These are phyloP conservation scores for Callospermophilus lateralis DNA, from an alignment of 2,113 vertebrate genomes.

Conservation along the genomic window DNA sequence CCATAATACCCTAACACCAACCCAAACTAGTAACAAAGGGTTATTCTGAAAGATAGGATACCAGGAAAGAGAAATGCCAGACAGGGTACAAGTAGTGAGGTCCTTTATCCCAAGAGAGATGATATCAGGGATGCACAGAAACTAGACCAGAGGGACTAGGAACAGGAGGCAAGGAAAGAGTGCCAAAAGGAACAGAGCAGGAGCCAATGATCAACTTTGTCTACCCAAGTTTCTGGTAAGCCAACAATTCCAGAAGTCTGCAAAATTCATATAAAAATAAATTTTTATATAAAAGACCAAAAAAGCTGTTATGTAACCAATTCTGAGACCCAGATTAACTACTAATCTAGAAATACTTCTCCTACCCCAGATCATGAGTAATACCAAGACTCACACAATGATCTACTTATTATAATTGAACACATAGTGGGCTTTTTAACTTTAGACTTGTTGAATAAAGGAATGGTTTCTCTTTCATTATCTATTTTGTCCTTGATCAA, in stretches of 20 bases:
- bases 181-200: neutral
- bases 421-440: neutral
- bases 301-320: neutral
- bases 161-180: neutral
- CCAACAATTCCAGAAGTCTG: neutral
- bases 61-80: neutral
- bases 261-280: neutral
- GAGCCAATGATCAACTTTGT: neutral
- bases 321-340: neutral
- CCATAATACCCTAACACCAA: neutral
- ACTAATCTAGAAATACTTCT: neutral
- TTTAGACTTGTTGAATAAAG: conserved; percentile 3
- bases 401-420: neutral
- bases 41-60: neutral
- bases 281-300: neutral
- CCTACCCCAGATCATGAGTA: neutral
- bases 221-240: neutral
- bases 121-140: neutral
- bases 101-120: neutral
- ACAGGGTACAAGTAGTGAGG: neutral
- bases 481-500: conserved; percentile 29
- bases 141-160: neutral
- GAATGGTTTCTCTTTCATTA: neutral
- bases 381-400: neutral
- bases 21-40: neutral